A percentile compares a stretch with the other conserved stretches of the same genome.
Evolutionary conservation across 2,113 vertebrate genomes (phyloP).

Genomic region (Ondatra zibethicus): DNA sequence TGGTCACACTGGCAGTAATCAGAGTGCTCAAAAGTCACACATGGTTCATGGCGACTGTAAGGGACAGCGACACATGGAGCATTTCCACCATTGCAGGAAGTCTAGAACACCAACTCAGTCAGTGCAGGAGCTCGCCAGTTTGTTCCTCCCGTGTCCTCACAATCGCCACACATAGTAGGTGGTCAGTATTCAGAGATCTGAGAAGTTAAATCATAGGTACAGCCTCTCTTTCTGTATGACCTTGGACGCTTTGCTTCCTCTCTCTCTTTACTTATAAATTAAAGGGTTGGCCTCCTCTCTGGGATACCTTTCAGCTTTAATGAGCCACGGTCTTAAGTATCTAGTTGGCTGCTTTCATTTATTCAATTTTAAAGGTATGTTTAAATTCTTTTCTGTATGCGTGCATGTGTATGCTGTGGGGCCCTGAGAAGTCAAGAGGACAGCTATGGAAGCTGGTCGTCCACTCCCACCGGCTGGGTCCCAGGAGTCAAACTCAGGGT

Average conservation of each 20-base stretch:
- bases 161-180: neutral
- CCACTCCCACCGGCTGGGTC: neutral
- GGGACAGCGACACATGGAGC: no score
- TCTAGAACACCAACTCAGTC: neutral
- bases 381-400: no score
- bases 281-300: neutral
- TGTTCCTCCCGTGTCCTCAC: neutral
- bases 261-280: neutral
- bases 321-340: conserved; percentile 1
- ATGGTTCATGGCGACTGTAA: neutral
- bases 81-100: neutral
- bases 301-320: neutral
- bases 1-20: neutral
- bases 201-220: neutral
- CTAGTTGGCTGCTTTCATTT: conserved; percentile 40
- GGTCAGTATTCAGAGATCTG: neutral
- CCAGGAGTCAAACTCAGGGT: neutral
- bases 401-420: neutral
- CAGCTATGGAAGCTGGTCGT: neutral
- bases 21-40: neutral
- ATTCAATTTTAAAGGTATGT: conserved; percentile 13
- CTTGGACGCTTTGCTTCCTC: neutral
- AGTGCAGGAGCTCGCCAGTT: neutral
- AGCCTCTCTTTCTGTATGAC: neutral
- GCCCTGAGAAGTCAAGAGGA: neutral